Base-by-base conservation (phyloP, 30 jellyfish, hydroid and myxozoan genomes). In the Aurelia sp. region DNA sequence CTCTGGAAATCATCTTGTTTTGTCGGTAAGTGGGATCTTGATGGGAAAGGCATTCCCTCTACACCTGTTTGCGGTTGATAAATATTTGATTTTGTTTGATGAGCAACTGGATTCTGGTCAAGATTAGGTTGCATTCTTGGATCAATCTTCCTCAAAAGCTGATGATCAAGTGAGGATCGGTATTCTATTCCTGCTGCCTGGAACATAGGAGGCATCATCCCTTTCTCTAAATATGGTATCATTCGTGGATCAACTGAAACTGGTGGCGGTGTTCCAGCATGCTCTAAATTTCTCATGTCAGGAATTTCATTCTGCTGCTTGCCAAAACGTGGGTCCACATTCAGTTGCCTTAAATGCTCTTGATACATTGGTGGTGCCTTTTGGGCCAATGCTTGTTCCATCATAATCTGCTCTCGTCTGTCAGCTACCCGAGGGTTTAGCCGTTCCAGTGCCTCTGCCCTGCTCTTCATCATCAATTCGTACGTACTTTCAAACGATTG, bases 131-230 rank as follows among this genome's bases (percentile, higher is more conserved):
- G 69, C 76, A 60, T 68, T 63, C 90, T 40, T 41, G 71, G 80
- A 52, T 80, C 82, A 63, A 80, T 64, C 57, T 60, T 20, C 63
- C 58, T 76, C 59, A 77, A 31, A 61, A 59, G 58, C 52, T 77
- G 88, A 13, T 41, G 78, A 58, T 77, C 88, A 12, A 77, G 67
- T 6, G 78, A 16, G 20, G 88, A 69, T 12, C 76, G 72, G 63
- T 4, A 24, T 31, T 75, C 86, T 57, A 74, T 74, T 22, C 63
- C 86, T 59, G 77, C 86, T 59, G 77, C 33, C 66, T 44, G 89
- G 21, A 60, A 44, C 60, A 79, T 40, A 11, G 33, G 51, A 9
- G 68, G 59, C 24, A 15, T 65, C n/a, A 64, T 35, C n/a, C 55
- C 72, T 24, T 27, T 64, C n/a, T 71, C 63, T 22, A 59, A 44